These are phyloP conservation scores for Nudaria mundana DNA, from an alignment of 2,888 invertebrate species.

Conservation along the genomic window DNA sequence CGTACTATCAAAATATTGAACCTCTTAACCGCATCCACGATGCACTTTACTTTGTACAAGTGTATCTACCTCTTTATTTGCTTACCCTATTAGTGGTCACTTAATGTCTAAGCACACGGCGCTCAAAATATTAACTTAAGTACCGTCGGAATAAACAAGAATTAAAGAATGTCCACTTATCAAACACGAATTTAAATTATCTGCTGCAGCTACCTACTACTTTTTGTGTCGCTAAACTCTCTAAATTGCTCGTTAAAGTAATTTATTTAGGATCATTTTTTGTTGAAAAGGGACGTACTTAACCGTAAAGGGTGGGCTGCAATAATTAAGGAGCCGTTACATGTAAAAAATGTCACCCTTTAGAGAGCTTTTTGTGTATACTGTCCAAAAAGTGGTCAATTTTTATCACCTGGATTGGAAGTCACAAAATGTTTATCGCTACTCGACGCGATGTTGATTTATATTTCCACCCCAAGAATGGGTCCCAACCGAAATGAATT, in stretches of 20 bases:
- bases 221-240: conserved; percentile 47
- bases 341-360: conserved; percentile 78
- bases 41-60: conserved; percentile 68
- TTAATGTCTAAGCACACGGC: conserved; percentile 57
- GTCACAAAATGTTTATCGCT: conserved; percentile 80
- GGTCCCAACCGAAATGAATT: conserved; percentile 67
- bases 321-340: conserved; percentile 75
- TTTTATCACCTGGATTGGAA: conserved; percentile 79
- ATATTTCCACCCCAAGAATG: conserved; percentile 70
- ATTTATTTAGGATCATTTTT: conserved; percentile 73
- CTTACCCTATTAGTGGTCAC: conserved; percentile 71
- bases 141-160: conserved; percentile 46
- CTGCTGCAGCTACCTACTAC: conserved; percentile 48
- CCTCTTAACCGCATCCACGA: conserved; percentile 69
- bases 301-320: conserved; percentile 67
- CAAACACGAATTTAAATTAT: conserved; percentile 59
- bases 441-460: conserved; percentile 77
- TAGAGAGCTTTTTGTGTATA: conserved; percentile 56
- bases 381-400: conserved; percentile 69
- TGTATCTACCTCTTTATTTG: conserved; percentile 61
- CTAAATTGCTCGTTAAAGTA: conserved; percentile 59
- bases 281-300: conserved; percentile 56
- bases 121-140: conserved; percentile 68
- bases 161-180: conserved; percentile 59
- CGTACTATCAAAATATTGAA: conserved; percentile 78